Base-by-base conservation (phyloP, 2,797 vertebrate species). In the Toxotes lorentzi region DNA sequence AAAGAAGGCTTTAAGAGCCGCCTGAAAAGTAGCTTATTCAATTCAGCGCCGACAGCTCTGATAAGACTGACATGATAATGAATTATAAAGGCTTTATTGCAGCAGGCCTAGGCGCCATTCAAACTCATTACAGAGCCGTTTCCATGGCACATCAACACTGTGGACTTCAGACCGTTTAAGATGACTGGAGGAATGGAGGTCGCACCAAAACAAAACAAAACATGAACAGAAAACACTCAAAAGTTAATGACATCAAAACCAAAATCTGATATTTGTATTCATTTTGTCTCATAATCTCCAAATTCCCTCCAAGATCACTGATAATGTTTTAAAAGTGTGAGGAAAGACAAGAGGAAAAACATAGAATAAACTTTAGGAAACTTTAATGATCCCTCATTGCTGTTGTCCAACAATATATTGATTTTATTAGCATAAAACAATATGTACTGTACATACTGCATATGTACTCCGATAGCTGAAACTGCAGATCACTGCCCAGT, bases 11-110 rank as follows among this genome's bases (percentile, higher is more conserved):
- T 47, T 17, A 32, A 32, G 21, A 56, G 48, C 7, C 19, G 7
- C 32, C 35, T 27, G 30, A 21, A 43, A 71, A 64, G 53, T 43
- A 53, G 19, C 9, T 41, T 23, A 57, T 14, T 41, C 19, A 30
- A 57, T 8, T 5, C n/a, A 48, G 47, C 19, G 7, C 19, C 8
- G 48, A 51, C 57, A 27, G 47, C 27, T 60, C 47, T 24, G 75
- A 78, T 78, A 50, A 70, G 34, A 19, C 54, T 38, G 68, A 71
- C 32, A 21, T 50, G 35, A 59, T 54, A 38, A 54, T 60, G 54
- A 24, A 51, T 24, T 51, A 23, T 24, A 51, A 51, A 51, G 9
- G n/a, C n/a, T 51, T 51, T 12, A 51, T 13, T 51, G 19, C 17
- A 19, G 45, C 45, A 19, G 45, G 5, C 11, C n/a, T 10, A 21